phyloP scores from a whole-genome alignment of 2,797 vertebrate species.

The Varecia variegata region DNA sequence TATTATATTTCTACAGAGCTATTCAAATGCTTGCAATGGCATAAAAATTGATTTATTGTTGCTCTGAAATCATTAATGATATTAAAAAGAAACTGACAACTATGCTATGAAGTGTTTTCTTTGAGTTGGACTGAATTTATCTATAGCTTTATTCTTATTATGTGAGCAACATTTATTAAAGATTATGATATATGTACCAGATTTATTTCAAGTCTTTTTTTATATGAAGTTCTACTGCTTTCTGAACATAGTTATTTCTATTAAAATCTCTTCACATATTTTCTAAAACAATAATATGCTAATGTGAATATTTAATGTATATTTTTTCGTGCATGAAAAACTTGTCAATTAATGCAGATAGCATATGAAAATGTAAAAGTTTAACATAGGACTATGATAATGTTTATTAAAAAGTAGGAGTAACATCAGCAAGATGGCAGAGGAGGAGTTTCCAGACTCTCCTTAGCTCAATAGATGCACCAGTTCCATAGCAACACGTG shows the following conservation, averaged over 20 bases:
- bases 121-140: not conserved
- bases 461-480: not conserved
- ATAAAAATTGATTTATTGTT: not conserved
- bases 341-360: not conserved
- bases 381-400: not conserved
- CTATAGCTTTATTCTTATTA: not conserved
- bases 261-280: not conserved
- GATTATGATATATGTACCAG: not conserved
- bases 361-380: not conserved
- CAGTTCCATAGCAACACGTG: not conserved
- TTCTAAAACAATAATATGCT: not conserved
- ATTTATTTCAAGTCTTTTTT: slow-evolving; percentile 7
- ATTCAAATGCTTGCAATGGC: not conserved
- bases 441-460: not conserved
- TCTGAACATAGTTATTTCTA: not conserved
- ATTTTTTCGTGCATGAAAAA: not conserved
- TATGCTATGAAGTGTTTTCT: not conserved
- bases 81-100: not conserved
- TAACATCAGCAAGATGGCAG: not conserved
- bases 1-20: not conserved
- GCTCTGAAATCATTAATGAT: slow-evolving; percentile 4
- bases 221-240: not conserved
- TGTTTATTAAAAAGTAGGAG: not conserved
- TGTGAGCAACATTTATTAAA: not conserved
- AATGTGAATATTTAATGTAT: not conserved